Evolutionary conservation across 2,113 vertebrate genomes (phyloP), one percentile per base, ranked within the genome.

Genomic region (Gadus chalcogrammus): DNA sequence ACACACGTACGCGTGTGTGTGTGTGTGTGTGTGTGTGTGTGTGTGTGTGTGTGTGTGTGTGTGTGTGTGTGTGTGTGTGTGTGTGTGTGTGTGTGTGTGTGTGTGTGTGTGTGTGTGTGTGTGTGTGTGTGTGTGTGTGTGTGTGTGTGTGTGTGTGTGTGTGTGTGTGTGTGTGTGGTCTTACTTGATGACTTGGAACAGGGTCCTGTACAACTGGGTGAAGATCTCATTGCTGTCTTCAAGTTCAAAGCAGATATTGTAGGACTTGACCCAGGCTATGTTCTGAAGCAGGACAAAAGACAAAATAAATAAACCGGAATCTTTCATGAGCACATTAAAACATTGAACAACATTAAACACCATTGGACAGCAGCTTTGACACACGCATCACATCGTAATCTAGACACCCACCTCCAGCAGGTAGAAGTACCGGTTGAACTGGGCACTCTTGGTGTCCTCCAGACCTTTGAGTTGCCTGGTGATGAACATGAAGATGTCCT

Each of bases 401-500:
- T n/a, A 60, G 1, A n/a, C 55, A 79, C 86, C 6, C 11, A 90
- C 97, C 96, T 99, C 97, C 56, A 99, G 94, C 81, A 99, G 92
- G 91, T 99, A 99, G 91, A 99, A 99, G 88, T 99, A 99, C 88
- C 97, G 93, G 93, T 99, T 99, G 89, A 99, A 99, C 72, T 99
- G 97, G 3, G 97, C 95, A 15, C 97, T 99, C 90, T 99, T 99
- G 52, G 97, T 99, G 80, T 99, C 97, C 84, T 99, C 97, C 73
- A 99, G 91, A 78, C 97, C 97, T 85, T 99, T 99, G 22, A 99
- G 92, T 75, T 99, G 97, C 77, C 97, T 92, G 79, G 97, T 99
- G 91, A 99, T 99, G 82, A 99, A 99, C 97, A 99, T 99, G 89
- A 99, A 99, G 90, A 99, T 99, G 91, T 99, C 97, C 97, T 99